phyloP scores from a whole-genome alignment of 1,140 invertebrate species.

The Idris sp. region DNA sequence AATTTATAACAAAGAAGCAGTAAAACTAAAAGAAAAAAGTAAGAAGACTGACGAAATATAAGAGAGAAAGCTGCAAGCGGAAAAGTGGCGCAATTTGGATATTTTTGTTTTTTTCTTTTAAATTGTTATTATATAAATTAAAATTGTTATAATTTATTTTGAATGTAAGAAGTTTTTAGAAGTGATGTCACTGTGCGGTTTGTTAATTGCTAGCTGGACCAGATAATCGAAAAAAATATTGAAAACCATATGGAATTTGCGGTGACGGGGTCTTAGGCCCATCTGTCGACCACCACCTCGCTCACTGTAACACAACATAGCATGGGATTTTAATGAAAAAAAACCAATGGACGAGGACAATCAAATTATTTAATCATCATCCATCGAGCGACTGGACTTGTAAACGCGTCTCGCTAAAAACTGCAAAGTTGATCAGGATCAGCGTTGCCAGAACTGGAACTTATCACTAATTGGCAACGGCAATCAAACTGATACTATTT shows the following conservation, averaged over 20 bases:
- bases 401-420: constrained; percentile 26
- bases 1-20: constrained; percentile 1
- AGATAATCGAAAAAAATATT: constrained; percentile 26
- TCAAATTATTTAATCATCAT: constrained; percentile 55
- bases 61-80: constrained; percentile 1
- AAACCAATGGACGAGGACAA: constrained; percentile 46
- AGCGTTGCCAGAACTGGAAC: constrained; percentile 22
- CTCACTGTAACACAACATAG: constrained; percentile 81
- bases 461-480: constrained; percentile 21
- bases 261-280: constrained; percentile 66
- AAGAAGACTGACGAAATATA: constrained; percentile 2
- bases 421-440: constrained; percentile 19
- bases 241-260: constrained; percentile 22
- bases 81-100: neutral
- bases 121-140: too few relatives aligned
- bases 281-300: constrained; percentile 80
- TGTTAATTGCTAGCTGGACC: constrained; percentile 44
- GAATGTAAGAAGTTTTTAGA: constrained; percentile 37
- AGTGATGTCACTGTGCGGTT: constrained; percentile 39
- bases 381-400: constrained; percentile 71
- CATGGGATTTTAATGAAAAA: constrained; percentile 51
- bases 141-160: constrained; percentile 31
- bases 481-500: constrained; percentile 18
- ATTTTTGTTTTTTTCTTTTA: too few relatives aligned
- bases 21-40: neutral